These are phyloP conservation scores for Hippocampus comes DNA, from an alignment of 2,113 vertebrate genomes.

Conservation along the genomic window DNA sequence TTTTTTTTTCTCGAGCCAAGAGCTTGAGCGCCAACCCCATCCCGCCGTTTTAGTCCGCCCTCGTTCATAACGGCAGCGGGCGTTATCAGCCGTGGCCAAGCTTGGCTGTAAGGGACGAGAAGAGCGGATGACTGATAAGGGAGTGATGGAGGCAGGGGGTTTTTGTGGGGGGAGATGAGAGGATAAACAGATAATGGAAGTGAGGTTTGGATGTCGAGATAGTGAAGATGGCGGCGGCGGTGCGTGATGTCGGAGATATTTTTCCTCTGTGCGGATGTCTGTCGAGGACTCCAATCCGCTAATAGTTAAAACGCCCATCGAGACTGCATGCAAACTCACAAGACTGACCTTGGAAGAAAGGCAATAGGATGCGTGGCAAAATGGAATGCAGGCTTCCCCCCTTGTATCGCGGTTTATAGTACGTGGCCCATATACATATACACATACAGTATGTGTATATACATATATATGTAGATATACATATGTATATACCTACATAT, in stretches of 20 bases:
- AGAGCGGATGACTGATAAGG: slow-evolving; percentile 25
- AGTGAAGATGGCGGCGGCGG: slow-evolving; percentile 7
- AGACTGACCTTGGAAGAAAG: background rate
- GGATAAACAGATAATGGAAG: slow-evolving; percentile 25
- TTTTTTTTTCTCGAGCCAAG: slow-evolving; percentile 16
- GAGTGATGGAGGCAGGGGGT: slow-evolving; percentile 17
- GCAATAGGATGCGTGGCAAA: background rate
- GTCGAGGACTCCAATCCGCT: slow-evolving; percentile 3
- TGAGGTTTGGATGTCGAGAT: slow-evolving; percentile 21
- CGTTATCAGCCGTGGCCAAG: slow-evolving; percentile 47
- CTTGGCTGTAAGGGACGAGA: slow-evolving; percentile 36
- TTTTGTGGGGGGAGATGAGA: slow-evolving; percentile 15
- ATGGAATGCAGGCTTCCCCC: background rate
- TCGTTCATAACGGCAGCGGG: slow-evolving; percentile 32
- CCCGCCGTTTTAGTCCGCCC: slow-evolving; percentile 27
- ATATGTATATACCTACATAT: no score
- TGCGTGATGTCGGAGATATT: background rate
- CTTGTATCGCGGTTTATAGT: no score
- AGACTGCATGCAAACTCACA: background rate
- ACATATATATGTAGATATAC: no score
- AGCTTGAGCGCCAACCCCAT: slow-evolving; percentile 39
- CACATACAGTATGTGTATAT: no score
- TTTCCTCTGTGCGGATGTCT: background rate
- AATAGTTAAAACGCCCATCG: background rate
- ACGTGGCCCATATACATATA: no score